These are phyloP conservation scores for Galago senegalensis DNA, from an alignment of 2,797 vertebrate species.

Conservation along the genomic window DNA sequence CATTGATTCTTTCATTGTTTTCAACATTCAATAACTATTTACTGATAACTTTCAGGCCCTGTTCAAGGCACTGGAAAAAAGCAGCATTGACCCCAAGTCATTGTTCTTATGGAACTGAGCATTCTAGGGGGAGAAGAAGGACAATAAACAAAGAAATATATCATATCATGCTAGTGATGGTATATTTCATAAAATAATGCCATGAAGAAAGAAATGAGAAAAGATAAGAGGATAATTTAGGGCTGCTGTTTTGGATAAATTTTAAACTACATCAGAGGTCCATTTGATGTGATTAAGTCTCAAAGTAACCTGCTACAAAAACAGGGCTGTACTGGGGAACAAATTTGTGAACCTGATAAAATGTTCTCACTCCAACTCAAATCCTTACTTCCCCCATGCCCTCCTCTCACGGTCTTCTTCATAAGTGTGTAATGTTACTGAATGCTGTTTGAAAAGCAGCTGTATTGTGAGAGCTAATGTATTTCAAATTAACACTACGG, in stretches of 20 bases:
- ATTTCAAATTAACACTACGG: not conserved
- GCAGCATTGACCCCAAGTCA: not conserved
- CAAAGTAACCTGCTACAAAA: constrained; percentile 10
- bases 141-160: not conserved
- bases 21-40: constrained; percentile 7
- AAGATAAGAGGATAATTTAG: not conserved
- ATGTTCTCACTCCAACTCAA: constrained; percentile 27
- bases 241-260: not conserved
- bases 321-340: not conserved
- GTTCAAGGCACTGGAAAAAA: not conserved
- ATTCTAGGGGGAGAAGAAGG: not conserved
- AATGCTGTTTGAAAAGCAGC: not conserved
- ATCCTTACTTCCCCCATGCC: not conserved
- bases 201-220: not conserved
- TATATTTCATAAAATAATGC: not conserved
- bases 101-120: not conserved
- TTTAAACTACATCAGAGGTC: not conserved
- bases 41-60: not conserved
- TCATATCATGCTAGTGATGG: not conserved
- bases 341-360: constrained; percentile 1
- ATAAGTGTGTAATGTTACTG: not conserved
- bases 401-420: not conserved
- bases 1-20: constrained; percentile 22
- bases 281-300: not conserved
- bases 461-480: not conserved